A percentile compares a stretch with the other conserved stretches of the same genome.
Conservation (phyloP, 1,140 invertebrate genomes). For the Scaptodrosophila lebanonensis region DNA sequence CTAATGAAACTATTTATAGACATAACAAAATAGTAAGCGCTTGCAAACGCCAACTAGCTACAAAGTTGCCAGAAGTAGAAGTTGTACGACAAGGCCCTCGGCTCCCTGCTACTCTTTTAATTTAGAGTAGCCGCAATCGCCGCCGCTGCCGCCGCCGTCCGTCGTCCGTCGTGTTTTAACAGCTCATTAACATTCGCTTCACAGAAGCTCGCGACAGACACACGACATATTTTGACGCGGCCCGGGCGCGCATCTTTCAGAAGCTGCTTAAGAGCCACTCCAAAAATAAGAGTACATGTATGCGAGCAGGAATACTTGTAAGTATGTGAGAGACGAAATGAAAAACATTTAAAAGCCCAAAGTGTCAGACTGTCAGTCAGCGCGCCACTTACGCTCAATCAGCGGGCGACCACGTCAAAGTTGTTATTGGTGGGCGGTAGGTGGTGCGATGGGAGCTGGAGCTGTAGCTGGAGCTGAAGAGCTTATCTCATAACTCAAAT, state of each 20-base stretch:
- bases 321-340: neutral
- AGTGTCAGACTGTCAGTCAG: slow-evolving; percentile 67
- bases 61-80: no score
- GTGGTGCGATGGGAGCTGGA: neutral
- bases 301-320: slow-evolving; percentile 24
- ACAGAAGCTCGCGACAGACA: slow-evolving; percentile 29
- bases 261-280: slow-evolving; percentile 70
- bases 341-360: slow-evolving; percentile 65
- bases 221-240: slow-evolving; percentile 35
- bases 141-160: slow-evolving; percentile 4
- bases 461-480: slow-evolving; percentile 5
- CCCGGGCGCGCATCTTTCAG: slow-evolving; percentile 41
- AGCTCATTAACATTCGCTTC: slow-evolving; percentile 52
- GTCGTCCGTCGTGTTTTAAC: slow-evolving; percentile 58
- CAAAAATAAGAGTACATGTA: slow-evolving; percentile 31
- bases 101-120: slow-evolving; percentile 29
- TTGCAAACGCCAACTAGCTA: no score
- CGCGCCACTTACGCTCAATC: slow-evolving; percentile 68
- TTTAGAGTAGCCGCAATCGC: slow-evolving; percentile 20
- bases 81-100: no score
- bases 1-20: slow-evolving; percentile 13
- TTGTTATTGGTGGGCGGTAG: slow-evolving; percentile 11
- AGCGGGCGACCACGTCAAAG: slow-evolving; percentile 38
- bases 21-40: neutral
- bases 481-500: slow-evolving; percentile 61